Evolutionary conservation across 1,140 invertebrate genomes (phyloP), one percentile per base, ranked within the genome.

Genomic region (Druon quercuslanigerum): DNA sequence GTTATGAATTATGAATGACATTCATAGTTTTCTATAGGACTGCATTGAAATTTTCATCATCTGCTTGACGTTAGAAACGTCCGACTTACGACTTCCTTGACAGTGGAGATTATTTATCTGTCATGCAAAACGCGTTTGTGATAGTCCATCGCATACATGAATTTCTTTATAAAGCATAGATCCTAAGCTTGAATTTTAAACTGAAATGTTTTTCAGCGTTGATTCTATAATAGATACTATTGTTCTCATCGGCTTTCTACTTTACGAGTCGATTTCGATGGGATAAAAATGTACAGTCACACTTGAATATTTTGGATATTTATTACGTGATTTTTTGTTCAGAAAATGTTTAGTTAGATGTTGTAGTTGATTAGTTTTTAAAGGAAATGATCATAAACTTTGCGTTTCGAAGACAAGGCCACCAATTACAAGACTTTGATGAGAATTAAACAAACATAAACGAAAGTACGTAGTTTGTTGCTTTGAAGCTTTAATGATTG

Each of bases 61-160:
- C 2, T 8, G 33, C 25, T 19, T 66, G 57, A 66, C 33, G 33
- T 33, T 66, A 16, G 25, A 66, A 66, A 66, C 33, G 25, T 12
- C 57, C 33, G 57, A 25, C 33, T 60, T 60, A 60, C 56, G 33
- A 66, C 33, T 66, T 66, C 57, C 57, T 66, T 33, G 57, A 46
- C 40, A 46, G 40, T 46, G 40, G 40, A 66, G 57, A 33, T 66
- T 66, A 25, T 66, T 66, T 66, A 33, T 66, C 57, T 25, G 9
- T 46, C 40, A 46, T 46, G 25, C 57, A 40, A 33, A 66, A 66
- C 33, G 56, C 25, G 56, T 57, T 57, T 57, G 56, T 57, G 60
- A 66, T 66, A 66, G 33, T 66, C 60, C 33, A 66, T 66, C 60
- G 60, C 25, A 66, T 66, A 66, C 60, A 66, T 66, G 60, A 66